These are phyloP conservation scores for Mungos mungo DNA, from an alignment of 2,113 vertebrate species.

Conservation along the genomic window DNA sequence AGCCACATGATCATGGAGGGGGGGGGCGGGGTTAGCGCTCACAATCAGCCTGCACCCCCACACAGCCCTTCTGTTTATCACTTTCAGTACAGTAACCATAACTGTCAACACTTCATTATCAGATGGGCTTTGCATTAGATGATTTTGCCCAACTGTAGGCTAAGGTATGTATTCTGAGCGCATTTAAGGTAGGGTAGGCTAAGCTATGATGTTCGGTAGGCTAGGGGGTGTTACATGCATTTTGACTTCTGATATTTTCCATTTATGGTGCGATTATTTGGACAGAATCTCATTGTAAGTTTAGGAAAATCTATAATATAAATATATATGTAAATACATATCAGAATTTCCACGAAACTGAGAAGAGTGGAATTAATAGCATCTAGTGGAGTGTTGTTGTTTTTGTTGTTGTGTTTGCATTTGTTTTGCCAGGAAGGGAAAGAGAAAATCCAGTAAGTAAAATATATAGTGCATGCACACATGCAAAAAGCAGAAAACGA, in stretches of 20 bases:
- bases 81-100: not conserved
- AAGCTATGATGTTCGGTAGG: not conserved
- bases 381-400: not conserved
- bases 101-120: not conserved
- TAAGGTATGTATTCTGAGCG: not conserved
- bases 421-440: constrained; percentile 21
- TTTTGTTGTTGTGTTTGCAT: not conserved
- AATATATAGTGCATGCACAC: not conserved
- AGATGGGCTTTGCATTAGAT: not conserved
- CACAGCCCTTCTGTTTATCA: not conserved
- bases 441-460: not conserved
- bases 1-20: not conserved
- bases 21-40: too few species aligned
- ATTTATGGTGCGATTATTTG: not conserved
- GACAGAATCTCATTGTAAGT: not conserved
- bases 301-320: not conserved
- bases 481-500: not conserved
- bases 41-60: not conserved
- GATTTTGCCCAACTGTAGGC: not conserved
- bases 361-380: not conserved
- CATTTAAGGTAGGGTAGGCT: not conserved
- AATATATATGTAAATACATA: not conserved
- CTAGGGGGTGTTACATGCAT: not conserved
- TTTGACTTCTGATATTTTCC: not conserved
- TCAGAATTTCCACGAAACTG: not conserved